Evolutionary conservation across 2,797 vertebrate genomes (phyloP), one percentile per base, ranked within the genome.

Genomic region (Tragopan temminckii): DNA sequence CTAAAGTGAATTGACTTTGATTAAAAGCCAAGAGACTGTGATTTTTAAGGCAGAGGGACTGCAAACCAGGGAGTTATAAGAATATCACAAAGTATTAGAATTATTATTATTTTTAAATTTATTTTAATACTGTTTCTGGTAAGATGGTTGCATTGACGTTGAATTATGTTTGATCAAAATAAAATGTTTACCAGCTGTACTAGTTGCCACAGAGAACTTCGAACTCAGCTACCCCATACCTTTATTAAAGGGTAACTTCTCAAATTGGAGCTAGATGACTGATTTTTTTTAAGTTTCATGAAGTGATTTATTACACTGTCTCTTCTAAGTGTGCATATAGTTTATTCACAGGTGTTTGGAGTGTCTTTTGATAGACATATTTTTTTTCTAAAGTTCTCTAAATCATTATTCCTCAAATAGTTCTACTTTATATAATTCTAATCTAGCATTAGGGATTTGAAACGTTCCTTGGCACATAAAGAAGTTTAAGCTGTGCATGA

Each of bases 141-240:
- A 12, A 53, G 23, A 7, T 57, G 12, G 13, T 40, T 48, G 19
- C 55, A 21, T 76, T 87, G 46, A 21, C 70, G 15, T 6, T 80
- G 35, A 90, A 6, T 67, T 61, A 16, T 15, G 6, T 68, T 74
- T 46, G 24, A 20, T 80, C 6, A 45, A 55, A 83, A 2, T 74
- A 15, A 86, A 70, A 38, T 16, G 4, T 50, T 75, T 3, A 38
- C 10, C n/a, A 85, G 0, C n/a, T 58, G 7, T 62, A 24, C 13
- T 48, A 1, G 13, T 79, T 72, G 6, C 8, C 2, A 19, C 4
- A 33, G 31, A 46, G 45, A 33, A 45, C 35, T 59, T 19, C 33
- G 64, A 16, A 7, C 20, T 74, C 25, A 29, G 21, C 46, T 25
- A 55, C 35, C 9, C 0, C 0, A 68, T 81, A 55, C 15, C 7